phyloP scores from a whole-genome alignment of 2,113 vertebrate genomes.

The Promerops cafer region DNA sequence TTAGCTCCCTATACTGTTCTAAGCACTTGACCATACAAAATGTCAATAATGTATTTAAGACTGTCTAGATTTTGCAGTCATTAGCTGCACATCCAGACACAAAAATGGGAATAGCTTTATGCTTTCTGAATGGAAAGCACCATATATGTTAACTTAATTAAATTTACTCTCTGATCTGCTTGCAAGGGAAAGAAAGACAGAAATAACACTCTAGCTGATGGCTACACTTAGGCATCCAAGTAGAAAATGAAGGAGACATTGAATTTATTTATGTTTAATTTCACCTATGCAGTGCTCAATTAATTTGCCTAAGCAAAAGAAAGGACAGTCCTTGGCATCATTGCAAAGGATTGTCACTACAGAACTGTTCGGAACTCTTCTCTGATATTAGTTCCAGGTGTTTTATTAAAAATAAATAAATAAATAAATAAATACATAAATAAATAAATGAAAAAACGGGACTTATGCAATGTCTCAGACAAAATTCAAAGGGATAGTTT shows the following conservation, averaged over 20 bases:
- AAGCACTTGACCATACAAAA: neutral
- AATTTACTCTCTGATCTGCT: neutral
- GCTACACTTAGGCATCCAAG: neutral
- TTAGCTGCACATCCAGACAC: neutral
- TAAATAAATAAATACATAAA: neutral
- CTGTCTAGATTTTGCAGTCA: neutral
- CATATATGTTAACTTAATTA: neutral
- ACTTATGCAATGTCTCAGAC: neutral
- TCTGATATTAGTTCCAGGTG: neutral
- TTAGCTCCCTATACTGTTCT: neutral
- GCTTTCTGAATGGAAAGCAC: neutral
- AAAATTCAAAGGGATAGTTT: neutral
- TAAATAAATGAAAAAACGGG: fast-evolving
- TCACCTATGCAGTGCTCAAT: neutral
- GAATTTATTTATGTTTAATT: neutral
- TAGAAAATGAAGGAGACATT: neutral
- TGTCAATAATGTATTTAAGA: neutral
- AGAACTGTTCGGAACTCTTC: neutral
- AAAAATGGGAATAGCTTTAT: neutral
- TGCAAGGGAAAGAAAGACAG: neutral
- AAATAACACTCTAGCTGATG: neutral
- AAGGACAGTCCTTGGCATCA: neutral
- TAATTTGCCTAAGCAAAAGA: neutral
- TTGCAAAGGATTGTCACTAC: neutral
- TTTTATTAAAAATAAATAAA: neutral